phyloP scores from a whole-genome alignment of 2,888 invertebrate species.

The Caenorhabditis auriculariae region DNA sequence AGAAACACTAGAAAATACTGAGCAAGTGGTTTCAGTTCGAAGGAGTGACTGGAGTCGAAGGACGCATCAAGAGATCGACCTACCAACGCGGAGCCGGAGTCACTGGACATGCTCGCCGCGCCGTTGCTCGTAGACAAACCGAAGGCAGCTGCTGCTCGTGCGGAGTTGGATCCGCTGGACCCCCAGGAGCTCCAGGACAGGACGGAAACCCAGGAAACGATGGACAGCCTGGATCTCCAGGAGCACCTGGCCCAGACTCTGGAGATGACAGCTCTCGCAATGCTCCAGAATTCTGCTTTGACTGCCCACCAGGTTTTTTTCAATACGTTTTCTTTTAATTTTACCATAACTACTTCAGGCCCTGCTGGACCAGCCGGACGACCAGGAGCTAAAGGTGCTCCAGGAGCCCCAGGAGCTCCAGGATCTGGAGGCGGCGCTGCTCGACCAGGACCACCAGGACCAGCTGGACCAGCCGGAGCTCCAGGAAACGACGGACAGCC shows the following conservation, averaged over 20 bases:
- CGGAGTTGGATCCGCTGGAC: conserved; percentile 38
- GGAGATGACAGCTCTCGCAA: conserved; percentile 17
- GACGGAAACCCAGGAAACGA: conserved; percentile 45
- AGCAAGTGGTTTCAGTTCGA: conserved; percentile 38
- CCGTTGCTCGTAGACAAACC: conserved; percentile 24
- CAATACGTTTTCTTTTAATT: too few relatives aligned
- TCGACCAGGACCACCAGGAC: conserved; percentile 32
- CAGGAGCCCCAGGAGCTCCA: conserved; percentile 32
- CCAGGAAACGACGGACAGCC: conserved; percentile 41
- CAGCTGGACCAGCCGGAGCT: conserved; percentile 44
- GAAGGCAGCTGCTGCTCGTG: conserved; percentile 34
- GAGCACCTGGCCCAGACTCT: conserved; percentile 39
- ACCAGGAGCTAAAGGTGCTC: conserved; percentile 39
- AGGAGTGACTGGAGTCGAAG: conserved; percentile 26
- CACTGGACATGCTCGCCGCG: conserved; percentile 10
- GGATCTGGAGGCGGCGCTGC: conserved; percentile 25
- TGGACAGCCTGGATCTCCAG: conserved; percentile 38
- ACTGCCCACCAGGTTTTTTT: conserved; percentile 42
- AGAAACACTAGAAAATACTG: too few relatives aligned
- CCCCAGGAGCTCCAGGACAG: conserved; percentile 37
- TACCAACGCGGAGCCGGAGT: conserved; percentile 17
- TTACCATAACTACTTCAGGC: too few relatives aligned
- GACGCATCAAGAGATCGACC: conserved; percentile 30
- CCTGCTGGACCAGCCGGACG: conserved; percentile 38
- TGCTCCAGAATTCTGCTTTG: conserved; percentile 41